A percentile compares a stretch with the other conserved stretches of the same genome.
Evolutionary conservation across 2,113 vertebrate genomes (phyloP).

Genomic region (Pteruthius melanotis): DNA sequence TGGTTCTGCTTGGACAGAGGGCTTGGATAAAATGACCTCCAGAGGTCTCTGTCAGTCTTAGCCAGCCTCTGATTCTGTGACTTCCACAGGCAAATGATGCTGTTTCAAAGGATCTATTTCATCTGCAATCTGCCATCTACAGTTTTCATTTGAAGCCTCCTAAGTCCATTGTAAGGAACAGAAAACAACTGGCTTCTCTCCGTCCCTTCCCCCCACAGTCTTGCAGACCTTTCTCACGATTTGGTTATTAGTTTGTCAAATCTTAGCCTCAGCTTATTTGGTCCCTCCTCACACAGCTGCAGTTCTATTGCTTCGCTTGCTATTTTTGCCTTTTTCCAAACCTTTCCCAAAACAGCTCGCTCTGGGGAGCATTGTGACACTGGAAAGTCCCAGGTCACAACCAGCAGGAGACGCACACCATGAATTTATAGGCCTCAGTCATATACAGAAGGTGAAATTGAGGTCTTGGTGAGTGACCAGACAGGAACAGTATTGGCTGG

Average conservation of each 20-base stretch:
- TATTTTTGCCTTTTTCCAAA: neutral
- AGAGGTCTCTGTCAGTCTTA: neutral
- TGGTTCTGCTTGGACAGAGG: neutral
- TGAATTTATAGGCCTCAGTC: neutral
- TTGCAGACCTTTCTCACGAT: neutral
- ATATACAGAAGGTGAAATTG: neutral
- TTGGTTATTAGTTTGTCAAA: neutral
- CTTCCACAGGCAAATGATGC: neutral
- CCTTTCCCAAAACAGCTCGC: neutral
- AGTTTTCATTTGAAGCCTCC: neutral
- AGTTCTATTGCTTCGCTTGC: neutral
- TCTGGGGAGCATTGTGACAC: neutral
- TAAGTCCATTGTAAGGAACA: neutral
- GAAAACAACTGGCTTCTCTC: neutral
- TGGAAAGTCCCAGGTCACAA: neutral
- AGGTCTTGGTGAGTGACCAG: neutral
- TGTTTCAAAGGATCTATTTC: neutral
- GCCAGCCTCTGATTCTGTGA: neutral
- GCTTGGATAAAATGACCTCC: neutral
- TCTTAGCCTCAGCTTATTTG: neutral
- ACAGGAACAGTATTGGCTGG: neutral
- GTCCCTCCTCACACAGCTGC: neutral
- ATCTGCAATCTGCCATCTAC: neutral
- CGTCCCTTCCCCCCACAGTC: neutral
- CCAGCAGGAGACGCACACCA: neutral